Conservation (phyloP, 2,888 invertebrate genomes). For the Elysia crispata region DNA sequence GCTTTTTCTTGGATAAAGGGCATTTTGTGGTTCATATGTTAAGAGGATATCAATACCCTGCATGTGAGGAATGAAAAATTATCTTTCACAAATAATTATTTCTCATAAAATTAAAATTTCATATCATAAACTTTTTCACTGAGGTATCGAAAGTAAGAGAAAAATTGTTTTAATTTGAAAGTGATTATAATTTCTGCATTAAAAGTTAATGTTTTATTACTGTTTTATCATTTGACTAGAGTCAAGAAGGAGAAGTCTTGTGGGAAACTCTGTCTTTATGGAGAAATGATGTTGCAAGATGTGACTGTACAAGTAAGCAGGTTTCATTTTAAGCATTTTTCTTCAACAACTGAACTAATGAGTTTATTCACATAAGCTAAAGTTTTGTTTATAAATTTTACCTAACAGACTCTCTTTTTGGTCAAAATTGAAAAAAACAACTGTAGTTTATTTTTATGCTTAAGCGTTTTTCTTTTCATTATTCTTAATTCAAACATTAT, state of each 20-base stretch:
- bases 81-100: neutral
- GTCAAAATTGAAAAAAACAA: no score
- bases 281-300: constrained; percentile 52
- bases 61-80: neutral
- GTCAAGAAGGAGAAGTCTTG: constrained; percentile 52
- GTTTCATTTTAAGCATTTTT: neutral
- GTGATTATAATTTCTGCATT: neutral
- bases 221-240: constrained; percentile 32
- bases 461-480: no score
- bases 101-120: neutral
- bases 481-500: no score
- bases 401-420: no score
- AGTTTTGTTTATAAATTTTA: no score
- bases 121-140: neutral
- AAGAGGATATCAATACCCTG: no score
- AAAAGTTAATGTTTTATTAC: neutral
- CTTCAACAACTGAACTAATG: no score
- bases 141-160: neutral
- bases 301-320: constrained; percentile 55
- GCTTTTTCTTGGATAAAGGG: no score
- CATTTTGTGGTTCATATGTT: no score
- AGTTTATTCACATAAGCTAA: no score
- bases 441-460: no score
- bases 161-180: neutral
- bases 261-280: constrained; percentile 69